These are phyloP conservation scores for Tamias sibiricus DNA, from an alignment of 2,113 vertebrate species.

Conservation along the genomic window DNA sequence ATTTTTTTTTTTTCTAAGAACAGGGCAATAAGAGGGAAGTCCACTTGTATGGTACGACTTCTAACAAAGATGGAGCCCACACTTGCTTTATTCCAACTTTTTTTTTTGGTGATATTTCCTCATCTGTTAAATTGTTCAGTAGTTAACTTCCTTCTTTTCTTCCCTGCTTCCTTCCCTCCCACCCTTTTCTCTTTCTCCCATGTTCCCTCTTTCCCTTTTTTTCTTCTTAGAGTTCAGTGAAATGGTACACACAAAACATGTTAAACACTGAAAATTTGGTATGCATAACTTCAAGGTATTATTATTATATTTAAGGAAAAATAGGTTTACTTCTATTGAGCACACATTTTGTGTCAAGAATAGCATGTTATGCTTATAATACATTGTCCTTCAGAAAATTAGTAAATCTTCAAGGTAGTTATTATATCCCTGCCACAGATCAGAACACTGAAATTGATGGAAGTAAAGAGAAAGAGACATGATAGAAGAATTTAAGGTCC, in stretches of 20 bases:
- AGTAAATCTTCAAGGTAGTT: not conserved
- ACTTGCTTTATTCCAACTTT: too few relatives aligned
- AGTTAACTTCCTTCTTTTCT: not conserved
- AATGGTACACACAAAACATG: not conserved
- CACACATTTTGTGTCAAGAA: not conserved
- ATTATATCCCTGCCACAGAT: not conserved
- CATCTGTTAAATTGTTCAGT: not conserved
- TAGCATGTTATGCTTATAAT: not conserved
- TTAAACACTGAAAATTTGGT: not conserved
- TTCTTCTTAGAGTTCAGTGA: not conserved
- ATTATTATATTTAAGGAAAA: not conserved
- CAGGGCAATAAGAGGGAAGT: too few relatives aligned
- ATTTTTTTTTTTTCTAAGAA: not conserved
- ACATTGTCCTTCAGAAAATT: not conserved
- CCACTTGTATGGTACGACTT: too few relatives aligned
- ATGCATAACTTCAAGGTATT: not conserved
- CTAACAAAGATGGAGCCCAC: too few relatives aligned
- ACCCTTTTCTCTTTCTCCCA: not conserved
- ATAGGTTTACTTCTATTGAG: not conserved
- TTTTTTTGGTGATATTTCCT: not conserved
- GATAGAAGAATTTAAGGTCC: not conserved
- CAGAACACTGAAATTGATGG: not conserved
- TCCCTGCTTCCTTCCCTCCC: not conserved
- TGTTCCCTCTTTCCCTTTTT: not conserved
- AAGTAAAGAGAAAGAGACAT: not conserved